Base-by-base conservation (phyloP, 2,113 vertebrate species). In the Picathartes gymnocephalus region DNA sequence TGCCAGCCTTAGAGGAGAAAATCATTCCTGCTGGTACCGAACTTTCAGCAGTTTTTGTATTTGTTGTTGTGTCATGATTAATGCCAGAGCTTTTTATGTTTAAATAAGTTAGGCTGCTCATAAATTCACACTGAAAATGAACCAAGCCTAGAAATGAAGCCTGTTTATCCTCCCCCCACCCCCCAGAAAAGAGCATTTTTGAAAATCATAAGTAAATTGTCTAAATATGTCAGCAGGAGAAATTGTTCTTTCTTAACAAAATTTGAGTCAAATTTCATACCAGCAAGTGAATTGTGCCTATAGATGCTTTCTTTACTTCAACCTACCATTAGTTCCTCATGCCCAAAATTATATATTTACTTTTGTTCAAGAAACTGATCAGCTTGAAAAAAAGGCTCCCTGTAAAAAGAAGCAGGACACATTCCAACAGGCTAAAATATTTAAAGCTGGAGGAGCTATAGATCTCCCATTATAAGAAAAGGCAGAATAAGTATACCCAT, bases 91-190 rank as follows among this genome's bases (percentile, higher is more conserved):
- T 86, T 65, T 72, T 86, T 39, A 42, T 37, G 39, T 58, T 69
- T 71, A 86, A 82, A 47, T 45, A 40, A 90, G 51, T 77, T 50
- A 42, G 35, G 70, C 6, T 47, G 37, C 24, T 54, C 28, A 13
- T 61, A 90, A 96, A 77, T 66, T 73, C 79, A 60, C 18, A 8
- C 11, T 72, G 44, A 93, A 53, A 69, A 53, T 16, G 35, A 86
- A 73, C 9, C 6, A 21, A 73, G 21, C 35, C 25, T 1, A 76
- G 70, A 77, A 91, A 85, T n/a, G 7, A 85, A 61, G 17, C 5
- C 58, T 71, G 44, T n/a, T n/a, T n/a, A n/a, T n/a, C n/a, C n/a
- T n/a, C n/a, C n/a, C n/a, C n/a, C n/a, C n/a, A n/a, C n/a, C n/a
- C n/a, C n/a, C n/a, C n/a, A n/a, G n/a, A n/a, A n/a, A n/a, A n/a